Conservation (phyloP, 2,113 vertebrate species). For the Megaceryle maxima region DNA sequence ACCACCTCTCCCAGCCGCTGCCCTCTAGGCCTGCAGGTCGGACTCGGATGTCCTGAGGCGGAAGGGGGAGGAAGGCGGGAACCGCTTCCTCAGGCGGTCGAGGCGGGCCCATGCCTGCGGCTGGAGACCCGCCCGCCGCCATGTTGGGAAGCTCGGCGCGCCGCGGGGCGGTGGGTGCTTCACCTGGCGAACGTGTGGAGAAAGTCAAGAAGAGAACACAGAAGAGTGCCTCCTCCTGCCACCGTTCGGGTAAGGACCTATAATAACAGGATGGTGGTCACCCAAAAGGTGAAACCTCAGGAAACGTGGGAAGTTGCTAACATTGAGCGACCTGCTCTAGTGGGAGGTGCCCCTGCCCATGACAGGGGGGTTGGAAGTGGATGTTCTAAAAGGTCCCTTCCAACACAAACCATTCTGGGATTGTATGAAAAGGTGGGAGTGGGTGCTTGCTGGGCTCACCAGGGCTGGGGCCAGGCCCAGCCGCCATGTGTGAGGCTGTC, state of each 20-base stretch:
- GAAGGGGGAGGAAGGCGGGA: neutral
- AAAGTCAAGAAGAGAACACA: fast-evolving
- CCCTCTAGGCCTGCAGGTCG: no score
- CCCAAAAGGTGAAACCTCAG: fast-evolving
- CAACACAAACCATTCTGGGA: neutral
- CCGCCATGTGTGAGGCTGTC: neutral
- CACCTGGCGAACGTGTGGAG: fast-evolving
- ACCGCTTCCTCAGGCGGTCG: neutral
- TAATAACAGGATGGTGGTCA: fast-evolving
- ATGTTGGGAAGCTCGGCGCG: neutral
- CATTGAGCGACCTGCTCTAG: neutral
- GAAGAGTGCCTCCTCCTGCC: neutral
- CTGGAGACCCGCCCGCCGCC: fast-evolving
- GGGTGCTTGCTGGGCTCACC: neutral
- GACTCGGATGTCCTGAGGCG: neutral
- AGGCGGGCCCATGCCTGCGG: neutral
- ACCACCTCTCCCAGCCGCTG: neutral
- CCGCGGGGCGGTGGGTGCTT: fast-evolving
- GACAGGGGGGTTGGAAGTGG: neutral
- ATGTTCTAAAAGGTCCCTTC: neutral
- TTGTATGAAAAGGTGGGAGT: neutral
- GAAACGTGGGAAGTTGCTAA: fast-evolving
- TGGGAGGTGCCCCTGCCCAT: neutral
- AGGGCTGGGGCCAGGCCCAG: neutral
- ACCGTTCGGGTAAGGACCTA: fast-evolving